Evolutionary conservation across 2,888 invertebrate species (phyloP).

Genomic region (Thera britannica): DNA sequence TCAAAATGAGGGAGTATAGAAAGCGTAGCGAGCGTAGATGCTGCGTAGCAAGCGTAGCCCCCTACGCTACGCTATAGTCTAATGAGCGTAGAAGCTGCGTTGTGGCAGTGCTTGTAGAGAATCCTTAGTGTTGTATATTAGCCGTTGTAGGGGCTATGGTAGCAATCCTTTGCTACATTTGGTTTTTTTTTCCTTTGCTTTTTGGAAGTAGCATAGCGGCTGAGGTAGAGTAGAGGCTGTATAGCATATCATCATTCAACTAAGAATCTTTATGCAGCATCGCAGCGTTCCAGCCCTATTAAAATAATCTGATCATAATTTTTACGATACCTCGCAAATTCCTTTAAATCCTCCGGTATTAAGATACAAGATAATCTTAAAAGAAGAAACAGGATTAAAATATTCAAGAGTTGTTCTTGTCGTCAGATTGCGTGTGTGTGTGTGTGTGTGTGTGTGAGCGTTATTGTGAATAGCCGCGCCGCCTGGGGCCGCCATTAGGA

Average conservation of each 20-base stretch:
- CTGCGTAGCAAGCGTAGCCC: slow-evolving; percentile 1
- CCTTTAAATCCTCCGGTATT: no score
- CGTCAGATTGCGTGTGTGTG: slow-evolving; percentile 10
- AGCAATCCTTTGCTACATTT: no score
- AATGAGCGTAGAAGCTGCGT: background rate
- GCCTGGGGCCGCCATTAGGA: slow-evolving; percentile 25
- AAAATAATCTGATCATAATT: no score
- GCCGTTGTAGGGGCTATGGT: background rate
- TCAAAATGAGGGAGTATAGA: no score
- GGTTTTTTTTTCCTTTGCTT: no score
- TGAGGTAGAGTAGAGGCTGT: background rate
- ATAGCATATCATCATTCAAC: background rate
- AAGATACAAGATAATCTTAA: background rate
- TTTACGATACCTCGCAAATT: no score
- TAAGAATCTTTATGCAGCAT: no score
- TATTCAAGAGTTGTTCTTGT: slow-evolving; percentile 21
- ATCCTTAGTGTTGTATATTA: background rate
- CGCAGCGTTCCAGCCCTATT: no score
- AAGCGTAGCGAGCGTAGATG: background rate
- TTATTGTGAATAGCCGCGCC: slow-evolving; percentile 31
- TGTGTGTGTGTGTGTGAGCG: slow-evolving; percentile 26
- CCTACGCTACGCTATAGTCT: background rate
- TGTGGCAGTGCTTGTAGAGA: background rate
- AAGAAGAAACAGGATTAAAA: slow-evolving; percentile 10
- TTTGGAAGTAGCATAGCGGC: background rate